These are phyloP conservation scores for Megathymus violae DNA, from an alignment of 1,140 invertebrate species.

Conservation along the genomic window DNA sequence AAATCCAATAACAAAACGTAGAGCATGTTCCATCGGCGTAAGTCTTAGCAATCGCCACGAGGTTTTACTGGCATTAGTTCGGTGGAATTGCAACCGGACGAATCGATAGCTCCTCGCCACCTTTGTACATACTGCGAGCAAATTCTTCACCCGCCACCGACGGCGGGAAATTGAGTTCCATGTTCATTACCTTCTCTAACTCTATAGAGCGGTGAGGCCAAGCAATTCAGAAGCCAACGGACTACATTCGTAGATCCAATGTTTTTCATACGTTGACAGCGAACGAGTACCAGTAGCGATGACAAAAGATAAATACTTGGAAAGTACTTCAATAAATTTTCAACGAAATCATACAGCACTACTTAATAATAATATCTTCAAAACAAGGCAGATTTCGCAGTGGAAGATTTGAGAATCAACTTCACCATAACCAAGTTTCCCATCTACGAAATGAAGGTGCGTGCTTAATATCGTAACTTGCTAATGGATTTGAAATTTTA, in stretches of 20 bases:
- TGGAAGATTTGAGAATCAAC: slow-evolving; percentile 59
- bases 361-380: background rate
- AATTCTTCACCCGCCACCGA: slow-evolving; percentile 47
- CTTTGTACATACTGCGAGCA: slow-evolving; percentile 17
- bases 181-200: slow-evolving; percentile 62
- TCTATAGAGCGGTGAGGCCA: slow-evolving; percentile 12
- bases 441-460: slow-evolving; percentile 79
- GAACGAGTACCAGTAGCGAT: too few species aligned
- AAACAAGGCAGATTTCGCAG: slow-evolving; percentile 19
- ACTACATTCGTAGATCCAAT: too few species aligned
- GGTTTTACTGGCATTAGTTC: slow-evolving; percentile 12
- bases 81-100: slow-evolving; percentile 10
- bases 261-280: too few species aligned
- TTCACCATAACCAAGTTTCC: slow-evolving; percentile 72
- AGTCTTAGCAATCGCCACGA: slow-evolving; percentile 1
- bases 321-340: too few species aligned
- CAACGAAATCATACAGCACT: too few species aligned
- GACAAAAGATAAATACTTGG: too few species aligned
- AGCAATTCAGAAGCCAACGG: background rate
- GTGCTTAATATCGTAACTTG: slow-evolving; percentile 75
- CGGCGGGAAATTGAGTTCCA: slow-evolving; percentile 52
- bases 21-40: background rate
- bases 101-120: slow-evolving; percentile 16
- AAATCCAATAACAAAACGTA: slow-evolving; percentile 2
- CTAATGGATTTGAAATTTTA: slow-evolving; percentile 79